Evolutionary conservation across 1,140 invertebrate species (phyloP).

Genomic region (Rhagoletis pomonella): DNA sequence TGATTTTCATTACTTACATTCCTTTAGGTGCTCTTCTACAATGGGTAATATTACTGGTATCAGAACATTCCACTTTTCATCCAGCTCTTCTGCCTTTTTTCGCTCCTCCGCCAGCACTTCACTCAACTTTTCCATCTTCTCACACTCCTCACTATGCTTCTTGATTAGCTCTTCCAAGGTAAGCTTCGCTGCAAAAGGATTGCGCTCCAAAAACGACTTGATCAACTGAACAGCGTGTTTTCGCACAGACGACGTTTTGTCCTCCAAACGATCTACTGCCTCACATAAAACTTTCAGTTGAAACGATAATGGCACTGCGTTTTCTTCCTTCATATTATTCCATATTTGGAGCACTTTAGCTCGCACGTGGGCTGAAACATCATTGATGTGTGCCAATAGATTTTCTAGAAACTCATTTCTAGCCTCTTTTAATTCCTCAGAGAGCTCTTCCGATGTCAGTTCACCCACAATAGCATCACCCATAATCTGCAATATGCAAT

Average conservation of each 20-base stretch:
- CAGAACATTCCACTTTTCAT: slow-evolving; percentile 72
- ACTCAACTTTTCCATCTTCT: slow-evolving; percentile 78
- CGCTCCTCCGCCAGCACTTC: slow-evolving; percentile 75
- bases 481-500: slow-evolving; percentile 86
- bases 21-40: slow-evolving; percentile 71
- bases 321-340: slow-evolving; percentile 82
- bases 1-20: slow-evolving; percentile 60
- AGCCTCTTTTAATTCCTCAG: slow-evolving; percentile 79
- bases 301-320: slow-evolving; percentile 82
- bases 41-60: slow-evolving; percentile 73
- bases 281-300: slow-evolving; percentile 80
- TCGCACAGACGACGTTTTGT: slow-evolving; percentile 85
- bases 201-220: slow-evolving; percentile 83
- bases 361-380: slow-evolving; percentile 88
- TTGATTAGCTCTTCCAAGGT: slow-evolving; percentile 78
- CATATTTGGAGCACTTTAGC: slow-evolving; percentile 87
- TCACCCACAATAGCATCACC: slow-evolving; percentile 83
- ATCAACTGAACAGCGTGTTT: slow-evolving; percentile 87
- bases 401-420: slow-evolving; percentile 84
- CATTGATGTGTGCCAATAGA: slow-evolving; percentile 88
- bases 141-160: slow-evolving; percentile 77
- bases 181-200: slow-evolving; percentile 82
- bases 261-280: slow-evolving; percentile 81
- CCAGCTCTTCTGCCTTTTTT: slow-evolving; percentile 71
- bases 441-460: slow-evolving; percentile 82